Conservation (phyloP, 2,888 invertebrate species). For the Eristalis arbustorum region DNA sequence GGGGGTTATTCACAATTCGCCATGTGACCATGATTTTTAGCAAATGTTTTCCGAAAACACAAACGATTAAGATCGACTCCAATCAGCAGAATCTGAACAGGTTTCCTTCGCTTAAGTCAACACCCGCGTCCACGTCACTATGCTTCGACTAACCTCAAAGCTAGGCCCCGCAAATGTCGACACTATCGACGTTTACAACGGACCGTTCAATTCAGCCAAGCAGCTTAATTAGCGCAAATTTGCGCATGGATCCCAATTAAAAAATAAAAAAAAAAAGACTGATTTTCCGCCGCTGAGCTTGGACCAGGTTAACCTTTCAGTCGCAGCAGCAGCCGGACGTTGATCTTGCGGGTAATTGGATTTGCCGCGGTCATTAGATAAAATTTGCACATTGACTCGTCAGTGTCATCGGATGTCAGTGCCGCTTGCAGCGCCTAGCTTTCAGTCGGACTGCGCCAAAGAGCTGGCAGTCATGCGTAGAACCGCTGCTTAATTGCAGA, state of each 20-base stretch:
- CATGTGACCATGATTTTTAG: background rate
- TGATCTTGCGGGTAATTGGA: background rate
- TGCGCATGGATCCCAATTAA: background rate
- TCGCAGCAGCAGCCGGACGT: background rate
- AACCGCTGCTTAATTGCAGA: background rate
- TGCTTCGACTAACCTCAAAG: background rate
- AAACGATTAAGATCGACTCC: no score
- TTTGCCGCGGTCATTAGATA: conserved; percentile 3
- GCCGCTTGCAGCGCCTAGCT: background rate
- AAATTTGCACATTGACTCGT: conserved; percentile 1
- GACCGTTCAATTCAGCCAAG: background rate
- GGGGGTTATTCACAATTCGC: background rate
- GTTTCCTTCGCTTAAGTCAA: background rate
- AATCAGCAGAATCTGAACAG: background rate
- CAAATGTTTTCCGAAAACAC: background rate
- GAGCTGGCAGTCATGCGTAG: background rate
- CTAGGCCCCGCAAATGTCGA: background rate
- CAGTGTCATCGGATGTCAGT: background rate
- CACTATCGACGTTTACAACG: background rate
- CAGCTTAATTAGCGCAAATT: conserved; percentile 13
- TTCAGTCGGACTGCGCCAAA: no score
- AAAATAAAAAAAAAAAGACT: background rate
- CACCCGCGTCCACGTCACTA: background rate
- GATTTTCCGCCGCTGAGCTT: background rate
- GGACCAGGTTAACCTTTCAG: background rate